Evolutionary conservation across 2,888 invertebrate genomes (phyloP), one percentile per base, ranked within the genome.

Genomic region (Caenorhabditis imperialis): DNA sequence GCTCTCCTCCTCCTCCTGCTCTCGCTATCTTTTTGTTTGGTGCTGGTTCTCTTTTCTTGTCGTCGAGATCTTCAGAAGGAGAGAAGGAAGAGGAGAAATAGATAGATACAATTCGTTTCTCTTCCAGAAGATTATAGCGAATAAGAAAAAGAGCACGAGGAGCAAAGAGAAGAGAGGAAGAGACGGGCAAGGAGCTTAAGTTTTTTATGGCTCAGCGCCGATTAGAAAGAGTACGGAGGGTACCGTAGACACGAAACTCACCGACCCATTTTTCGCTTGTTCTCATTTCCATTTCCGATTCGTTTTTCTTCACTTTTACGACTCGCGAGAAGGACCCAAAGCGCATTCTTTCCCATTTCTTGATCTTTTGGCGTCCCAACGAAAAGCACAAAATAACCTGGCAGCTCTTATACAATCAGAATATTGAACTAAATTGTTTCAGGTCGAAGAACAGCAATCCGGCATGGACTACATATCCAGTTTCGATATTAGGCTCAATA

Each of bases 381-480:
- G n/a, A n/a, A n/a, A n/a, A n/a, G n/a, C n/a, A n/a, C n/a, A n/a
- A n/a, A n/a, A n/a, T n/a, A n/a, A n/a, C n/a, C n/a, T n/a, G n/a
- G n/a, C n/a, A n/a, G n/a, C n/a, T n/a, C n/a, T n/a, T n/a, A n/a
- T n/a, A n/a, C n/a, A n/a, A n/a, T n/a, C n/a, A n/a, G n/a, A n/a
- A n/a, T n/a, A n/a, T n/a, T n/a, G n/a, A n/a, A n/a, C n/a, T n/a
- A n/a, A n/a, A n/a, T 22, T 42, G 10, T 55, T 70, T 27, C 67
- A 72, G 71, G 65, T 61, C 45, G 67, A 71, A 38, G 67, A 70
- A 33, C 63, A 71, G 55, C 44, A 54, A 54, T 65, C 63, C 38
- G 54, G 70, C 30, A 93, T 93, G 93, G 93, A 93, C 90, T 93
- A 92, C 89, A 93, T 93, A 81, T 91, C 92, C 77, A 92, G 92